Evolutionary conservation across 1,140 invertebrate species (phyloP).

Genomic region (Cotesia chilonis): DNA sequence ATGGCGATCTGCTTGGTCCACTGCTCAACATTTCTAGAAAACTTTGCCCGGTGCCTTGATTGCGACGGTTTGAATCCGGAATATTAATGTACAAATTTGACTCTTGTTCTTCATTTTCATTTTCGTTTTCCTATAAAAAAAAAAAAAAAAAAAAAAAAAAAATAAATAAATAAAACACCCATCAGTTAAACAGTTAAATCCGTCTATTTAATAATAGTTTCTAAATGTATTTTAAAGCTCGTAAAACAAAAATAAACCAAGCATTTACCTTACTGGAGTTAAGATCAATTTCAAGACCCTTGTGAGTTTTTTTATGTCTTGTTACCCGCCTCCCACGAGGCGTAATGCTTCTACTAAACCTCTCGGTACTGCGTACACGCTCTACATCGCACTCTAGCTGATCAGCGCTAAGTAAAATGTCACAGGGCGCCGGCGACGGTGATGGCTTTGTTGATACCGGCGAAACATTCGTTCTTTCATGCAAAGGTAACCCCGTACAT

Average conservation of each 20-base stretch:
- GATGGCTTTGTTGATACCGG: conserved; percentile 55
- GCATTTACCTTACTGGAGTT: conserved; percentile 54
- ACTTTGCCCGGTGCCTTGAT: conserved; percentile 53
- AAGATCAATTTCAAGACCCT: conserved; percentile 45
- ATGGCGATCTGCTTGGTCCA: conserved; percentile 61
- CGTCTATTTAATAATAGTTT: background rate
- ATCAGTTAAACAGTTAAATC: background rate
- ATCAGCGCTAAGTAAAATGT: conserved; percentile 54
- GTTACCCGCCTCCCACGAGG: conserved; percentile 62
- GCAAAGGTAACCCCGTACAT: conserved; percentile 57
- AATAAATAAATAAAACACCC: background rate
- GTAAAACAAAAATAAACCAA: background rate
- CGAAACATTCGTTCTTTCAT: conserved; percentile 62
- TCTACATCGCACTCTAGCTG: conserved; percentile 66
- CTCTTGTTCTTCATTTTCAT: conserved; percentile 47
- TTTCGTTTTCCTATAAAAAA: conserved; percentile 52
- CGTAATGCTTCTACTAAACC: conserved; percentile 67
- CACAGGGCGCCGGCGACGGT: conserved; percentile 54
- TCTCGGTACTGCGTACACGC: conserved; percentile 65
- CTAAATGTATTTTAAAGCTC: background rate
- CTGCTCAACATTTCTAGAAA: conserved; percentile 63
- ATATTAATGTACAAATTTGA: conserved; percentile 48
- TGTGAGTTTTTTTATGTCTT: conserved; percentile 54
- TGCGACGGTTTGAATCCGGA: conserved; percentile 42
- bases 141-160: too few species aligned